Conservation (phyloP, 2,797 vertebrate genomes). For the Poeciliopsis gracilis region DNA sequence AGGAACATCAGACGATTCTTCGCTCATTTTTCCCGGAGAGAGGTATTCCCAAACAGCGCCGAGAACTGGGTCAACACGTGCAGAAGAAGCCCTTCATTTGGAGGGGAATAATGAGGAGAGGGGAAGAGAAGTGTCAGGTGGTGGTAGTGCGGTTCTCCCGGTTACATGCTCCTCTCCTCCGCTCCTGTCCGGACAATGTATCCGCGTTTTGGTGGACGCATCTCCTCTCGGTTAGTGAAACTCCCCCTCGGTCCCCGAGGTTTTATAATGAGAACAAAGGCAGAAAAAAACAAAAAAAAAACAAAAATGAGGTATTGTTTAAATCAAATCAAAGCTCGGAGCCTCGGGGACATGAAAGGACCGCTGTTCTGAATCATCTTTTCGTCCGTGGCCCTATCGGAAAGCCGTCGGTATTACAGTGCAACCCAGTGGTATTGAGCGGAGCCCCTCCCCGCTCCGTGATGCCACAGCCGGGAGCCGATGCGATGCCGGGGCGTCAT, state of each 20-base stretch:
- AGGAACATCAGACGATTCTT: conserved; percentile 88
- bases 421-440: conserved; percentile 53
- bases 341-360: conserved; percentile 23
- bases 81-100: conserved; percentile 17
- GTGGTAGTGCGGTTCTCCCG: conserved; percentile 52
- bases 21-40: conserved; percentile 82
- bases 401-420: conserved; percentile 56
- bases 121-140: conserved; percentile 71
- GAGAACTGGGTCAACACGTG: conserved; percentile 40
- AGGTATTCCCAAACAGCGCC: conserved; percentile 42
- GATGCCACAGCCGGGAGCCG: conserved; percentile 66
- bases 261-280: not conserved
- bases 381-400: conserved; percentile 46
- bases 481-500: conserved; percentile 42
- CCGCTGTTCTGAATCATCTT: conserved; percentile 37
- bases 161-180: conserved; percentile 76
- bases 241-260: conserved; percentile 7
- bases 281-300: not conserved
- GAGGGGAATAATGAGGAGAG: conserved; percentile 27
- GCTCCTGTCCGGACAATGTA: conserved; percentile 61
- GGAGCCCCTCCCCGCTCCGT: conserved; percentile 66
- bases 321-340: conserved; percentile 40
- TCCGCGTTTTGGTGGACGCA: conserved; percentile 53
- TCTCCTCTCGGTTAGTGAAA: conserved; percentile 35
- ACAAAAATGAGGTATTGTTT: conserved; percentile 18